These are phyloP conservation scores for Trissoscelio sp. DNA, from an alignment of 2,888 invertebrate genomes.

Conservation along the genomic window DNA sequence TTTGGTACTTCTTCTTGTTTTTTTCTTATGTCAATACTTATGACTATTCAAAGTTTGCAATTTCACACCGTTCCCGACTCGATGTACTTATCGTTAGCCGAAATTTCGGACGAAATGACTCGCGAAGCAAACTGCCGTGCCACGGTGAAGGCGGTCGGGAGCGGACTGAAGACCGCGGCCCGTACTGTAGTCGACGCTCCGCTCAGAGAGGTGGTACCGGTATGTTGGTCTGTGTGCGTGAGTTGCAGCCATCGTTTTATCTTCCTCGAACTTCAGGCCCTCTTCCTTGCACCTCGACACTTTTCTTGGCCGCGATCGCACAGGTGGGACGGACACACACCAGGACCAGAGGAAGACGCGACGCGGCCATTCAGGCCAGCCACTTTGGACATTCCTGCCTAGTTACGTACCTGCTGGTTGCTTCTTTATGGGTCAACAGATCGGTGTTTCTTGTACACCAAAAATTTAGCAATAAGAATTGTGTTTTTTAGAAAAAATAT, in stretches of 20 bases:
- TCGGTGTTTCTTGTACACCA: constrained; percentile 39
- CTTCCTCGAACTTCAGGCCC: constrained; percentile 31
- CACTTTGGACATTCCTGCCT: constrained; percentile 67
- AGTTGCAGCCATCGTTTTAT: constrained; percentile 39
- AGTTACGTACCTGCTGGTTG: constrained; percentile 67
- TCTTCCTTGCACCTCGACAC: constrained; percentile 64
- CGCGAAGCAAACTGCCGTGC: constrained; percentile 41
- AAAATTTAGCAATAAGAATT: constrained; percentile 32
- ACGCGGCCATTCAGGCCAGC: constrained; percentile 61
- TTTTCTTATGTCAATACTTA: too few relatives aligned
- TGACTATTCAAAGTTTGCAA: too few relatives aligned
- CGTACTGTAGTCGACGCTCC: constrained; percentile 72
- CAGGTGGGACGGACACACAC: constrained; percentile 59
- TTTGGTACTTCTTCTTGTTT: too few relatives aligned
- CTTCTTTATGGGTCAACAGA: constrained; percentile 71
- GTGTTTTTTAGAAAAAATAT: too few relatives aligned
- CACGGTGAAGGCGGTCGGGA: constrained; percentile 77
- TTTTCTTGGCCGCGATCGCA: constrained; percentile 67
- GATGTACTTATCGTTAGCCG: not conserved
- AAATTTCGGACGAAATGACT: constrained; percentile 22
- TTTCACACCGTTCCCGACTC: not conserved
- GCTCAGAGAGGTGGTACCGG: constrained; percentile 70
- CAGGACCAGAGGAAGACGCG: constrained; percentile 57
- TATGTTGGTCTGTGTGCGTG: constrained; percentile 57
- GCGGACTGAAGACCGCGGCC: constrained; percentile 81